phyloP scores from a whole-genome alignment of 1,140 invertebrate genomes.

The Leptopilina clavipes region DNA sequence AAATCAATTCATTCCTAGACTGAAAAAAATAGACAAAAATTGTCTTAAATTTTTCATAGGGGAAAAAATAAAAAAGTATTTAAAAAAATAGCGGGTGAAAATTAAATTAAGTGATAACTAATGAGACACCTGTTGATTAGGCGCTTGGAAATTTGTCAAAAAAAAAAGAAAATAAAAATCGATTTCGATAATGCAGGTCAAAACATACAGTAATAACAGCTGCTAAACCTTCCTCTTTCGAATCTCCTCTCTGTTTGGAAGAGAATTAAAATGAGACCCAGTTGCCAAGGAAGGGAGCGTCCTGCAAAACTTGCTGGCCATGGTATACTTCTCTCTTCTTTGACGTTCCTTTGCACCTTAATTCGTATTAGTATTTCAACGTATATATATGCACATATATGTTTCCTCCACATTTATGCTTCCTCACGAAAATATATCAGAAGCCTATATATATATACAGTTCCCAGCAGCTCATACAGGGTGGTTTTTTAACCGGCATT shows the following conservation, averaged over 20 bases:
- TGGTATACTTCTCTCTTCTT: constrained; percentile 67
- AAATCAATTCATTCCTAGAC: too few relatives aligned
- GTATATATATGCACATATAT: neutral
- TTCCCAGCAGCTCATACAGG: constrained; percentile 28
- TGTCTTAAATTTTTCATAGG: too few relatives aligned
- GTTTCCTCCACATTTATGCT: neutral
- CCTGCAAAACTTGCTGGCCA: constrained; percentile 64
- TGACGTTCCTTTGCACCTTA: constrained; percentile 52
- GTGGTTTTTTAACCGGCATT: constrained; percentile 7
- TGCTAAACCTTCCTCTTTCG: constrained; percentile 44
- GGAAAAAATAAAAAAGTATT: too few relatives aligned
- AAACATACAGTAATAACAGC: constrained; percentile 54
- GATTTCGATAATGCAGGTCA: constrained; percentile 19
- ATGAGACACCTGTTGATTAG: too few relatives aligned
- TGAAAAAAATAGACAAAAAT: too few relatives aligned
- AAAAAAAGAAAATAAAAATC: constrained; percentile 2
- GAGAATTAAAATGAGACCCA: constrained; percentile 63
- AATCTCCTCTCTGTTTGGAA: constrained; percentile 52
- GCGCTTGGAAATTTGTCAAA: constrained; percentile 9
- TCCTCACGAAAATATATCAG: constrained; percentile 29
- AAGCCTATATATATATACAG: neutral
- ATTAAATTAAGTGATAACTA: too few relatives aligned
- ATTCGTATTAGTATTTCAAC: constrained; percentile 8
- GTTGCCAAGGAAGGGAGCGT: constrained; percentile 61
- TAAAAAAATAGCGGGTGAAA: too few relatives aligned